Conservation (phyloP, 2,888 invertebrate species). For the Molorchus minor region DNA sequence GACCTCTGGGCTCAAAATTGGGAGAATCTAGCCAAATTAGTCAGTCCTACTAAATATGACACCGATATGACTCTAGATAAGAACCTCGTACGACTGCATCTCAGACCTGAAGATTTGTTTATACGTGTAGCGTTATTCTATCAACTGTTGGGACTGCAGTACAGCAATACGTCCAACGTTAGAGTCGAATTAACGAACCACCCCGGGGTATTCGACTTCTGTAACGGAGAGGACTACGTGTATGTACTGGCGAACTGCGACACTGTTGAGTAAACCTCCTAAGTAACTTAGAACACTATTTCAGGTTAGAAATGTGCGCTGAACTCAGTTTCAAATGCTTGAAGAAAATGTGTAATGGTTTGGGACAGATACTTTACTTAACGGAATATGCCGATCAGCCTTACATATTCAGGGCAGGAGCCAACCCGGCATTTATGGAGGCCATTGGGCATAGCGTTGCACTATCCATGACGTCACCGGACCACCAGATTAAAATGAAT, state of each 20-base stretch:
- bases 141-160: slow-evolving; percentile 68
- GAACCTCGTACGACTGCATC: slow-evolving; percentile 61
- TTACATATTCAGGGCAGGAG: slow-evolving; percentile 64
- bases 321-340: slow-evolving; percentile 68
- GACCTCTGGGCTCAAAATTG: slow-evolving; percentile 76
- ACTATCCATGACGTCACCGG: slow-evolving; percentile 67
- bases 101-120: slow-evolving; percentile 59
- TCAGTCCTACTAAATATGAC: slow-evolving; percentile 65
- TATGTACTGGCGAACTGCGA: slow-evolving; percentile 72
- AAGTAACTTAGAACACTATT: too few species aligned
- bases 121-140: slow-evolving; percentile 71
- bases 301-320: slow-evolving; percentile 71
- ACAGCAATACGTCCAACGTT: slow-evolving; percentile 65
- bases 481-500: slow-evolving; percentile 63
- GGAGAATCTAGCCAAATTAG: slow-evolving; percentile 64
- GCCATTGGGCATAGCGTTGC: slow-evolving; percentile 72
- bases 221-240: slow-evolving; percentile 77
- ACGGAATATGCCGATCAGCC: slow-evolving; percentile 69
- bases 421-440: slow-evolving; percentile 72
- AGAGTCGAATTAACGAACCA: slow-evolving; percentile 66
- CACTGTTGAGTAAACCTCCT: too few species aligned
- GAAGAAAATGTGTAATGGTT: slow-evolving; percentile 78
- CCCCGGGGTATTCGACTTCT: slow-evolving; percentile 70
- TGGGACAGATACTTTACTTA: slow-evolving; percentile 74
- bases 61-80: slow-evolving; percentile 65